Conservation (phyloP, 2,797 vertebrate species). For the Sebastes aleutianus region DNA sequence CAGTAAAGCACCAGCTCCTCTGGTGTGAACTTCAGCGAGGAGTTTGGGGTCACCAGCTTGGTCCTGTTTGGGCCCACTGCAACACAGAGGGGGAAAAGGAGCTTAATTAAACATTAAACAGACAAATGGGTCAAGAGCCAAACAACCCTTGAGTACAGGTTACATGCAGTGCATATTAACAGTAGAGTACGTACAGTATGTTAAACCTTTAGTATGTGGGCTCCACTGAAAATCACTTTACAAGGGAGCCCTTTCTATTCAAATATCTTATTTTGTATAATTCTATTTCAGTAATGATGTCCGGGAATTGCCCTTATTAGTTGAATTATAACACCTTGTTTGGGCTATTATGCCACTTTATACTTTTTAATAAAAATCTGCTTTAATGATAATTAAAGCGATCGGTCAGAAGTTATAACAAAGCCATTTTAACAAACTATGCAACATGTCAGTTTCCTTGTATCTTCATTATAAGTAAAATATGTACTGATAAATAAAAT, state of each 20-base stretch:
- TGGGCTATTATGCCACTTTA: not conserved
- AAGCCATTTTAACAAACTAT: not conserved
- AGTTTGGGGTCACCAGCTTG: constrained; percentile 87
- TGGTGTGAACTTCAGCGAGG: constrained; percentile 91
- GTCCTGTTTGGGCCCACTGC: constrained; percentile 87
- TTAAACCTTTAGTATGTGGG: not conserved
- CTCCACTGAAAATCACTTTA: not conserved
- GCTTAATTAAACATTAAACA: not conserved
- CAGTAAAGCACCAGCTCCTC: constrained; percentile 92
- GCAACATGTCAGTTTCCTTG: not conserved
- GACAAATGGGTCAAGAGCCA: not conserved
- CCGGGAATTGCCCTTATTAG: not conserved
- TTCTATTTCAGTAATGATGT: not conserved
- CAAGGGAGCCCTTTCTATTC: not conserved
- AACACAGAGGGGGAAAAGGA: not conserved
- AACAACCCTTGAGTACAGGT: not conserved
- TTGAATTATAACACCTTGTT: not conserved
- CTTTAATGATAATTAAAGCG: not conserved
- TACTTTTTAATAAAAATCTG: not conserved
- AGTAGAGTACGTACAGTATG: not conserved
- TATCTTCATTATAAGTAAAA: not conserved
- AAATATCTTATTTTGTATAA: not conserved
- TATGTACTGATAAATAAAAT: not conserved
- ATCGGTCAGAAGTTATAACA: not conserved
- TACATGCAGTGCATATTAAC: not conserved